Conservation (phyloP, 2,113 vertebrate genomes). For the Macaca mulatta region DNA sequence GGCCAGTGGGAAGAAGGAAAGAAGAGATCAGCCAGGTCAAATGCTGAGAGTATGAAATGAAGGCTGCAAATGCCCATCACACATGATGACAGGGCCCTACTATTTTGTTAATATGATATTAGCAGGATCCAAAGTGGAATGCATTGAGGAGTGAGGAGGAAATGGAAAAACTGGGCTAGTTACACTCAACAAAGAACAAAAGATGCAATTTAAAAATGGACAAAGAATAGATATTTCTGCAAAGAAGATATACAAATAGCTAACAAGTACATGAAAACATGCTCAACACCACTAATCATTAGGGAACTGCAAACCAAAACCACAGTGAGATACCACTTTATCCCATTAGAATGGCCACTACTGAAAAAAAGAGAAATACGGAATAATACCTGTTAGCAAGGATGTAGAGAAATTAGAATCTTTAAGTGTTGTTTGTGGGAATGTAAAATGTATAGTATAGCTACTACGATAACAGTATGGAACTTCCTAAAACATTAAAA, state of each 20-base stretch:
- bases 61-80: not conserved
- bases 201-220: not conserved
- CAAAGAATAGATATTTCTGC: not conserved
- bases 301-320: not conserved
- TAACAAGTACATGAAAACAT: not conserved
- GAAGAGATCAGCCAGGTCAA: fast-evolving
- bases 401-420: not conserved
- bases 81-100: not conserved
- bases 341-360: too few relatives aligned
- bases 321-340: not conserved
- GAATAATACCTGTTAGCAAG: not conserved
- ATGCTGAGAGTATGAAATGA: not conserved
- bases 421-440: not conserved
- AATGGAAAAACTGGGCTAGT: not conserved
- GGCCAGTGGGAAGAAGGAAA: not conserved
- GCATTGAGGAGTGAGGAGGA: not conserved
- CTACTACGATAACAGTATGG: not conserved
- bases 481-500: not conserved
- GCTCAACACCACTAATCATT: not conserved
- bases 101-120: not conserved
- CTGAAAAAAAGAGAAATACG: not conserved
- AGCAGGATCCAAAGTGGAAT: not conserved
- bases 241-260: not conserved
- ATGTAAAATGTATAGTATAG: not conserved
- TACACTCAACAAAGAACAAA: not conserved